Conservation (phyloP, 2,888 invertebrate species). For the Sesia bembeciformis region DNA sequence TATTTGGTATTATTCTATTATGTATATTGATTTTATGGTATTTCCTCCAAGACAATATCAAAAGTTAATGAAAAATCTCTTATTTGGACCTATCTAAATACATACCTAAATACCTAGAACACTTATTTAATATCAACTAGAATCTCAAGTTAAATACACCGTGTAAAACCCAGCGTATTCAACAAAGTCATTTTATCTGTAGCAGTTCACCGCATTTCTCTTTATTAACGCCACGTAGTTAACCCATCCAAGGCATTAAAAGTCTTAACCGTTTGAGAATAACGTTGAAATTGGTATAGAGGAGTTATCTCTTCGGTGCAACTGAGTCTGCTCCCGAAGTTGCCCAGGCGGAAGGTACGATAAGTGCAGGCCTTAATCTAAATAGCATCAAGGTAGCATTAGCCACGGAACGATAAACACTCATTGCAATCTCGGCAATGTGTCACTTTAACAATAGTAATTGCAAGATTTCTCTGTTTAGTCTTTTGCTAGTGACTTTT, state of each 20-base stretch:
- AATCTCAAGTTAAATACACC: too few relatives aligned
- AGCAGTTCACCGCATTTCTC: slow-evolving; percentile 52
- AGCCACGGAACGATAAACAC: slow-evolving; percentile 18
- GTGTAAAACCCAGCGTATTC: not conserved
- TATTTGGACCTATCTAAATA: too few relatives aligned
- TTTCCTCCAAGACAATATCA: too few relatives aligned
- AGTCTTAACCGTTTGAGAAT: slow-evolving; percentile 21
- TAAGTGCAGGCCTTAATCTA: slow-evolving; percentile 64
- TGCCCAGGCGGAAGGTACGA: slow-evolving; percentile 52
- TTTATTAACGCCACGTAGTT: slow-evolving; percentile 37
- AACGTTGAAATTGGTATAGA: slow-evolving; percentile 29
- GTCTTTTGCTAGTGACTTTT: too few relatives aligned
- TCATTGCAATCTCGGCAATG: not conserved
- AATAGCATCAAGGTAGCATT: slow-evolving; percentile 51
- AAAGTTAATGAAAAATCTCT: too few relatives aligned
- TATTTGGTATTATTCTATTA: too few relatives aligned
- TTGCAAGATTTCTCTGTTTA: too few relatives aligned
- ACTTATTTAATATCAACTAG: too few relatives aligned
- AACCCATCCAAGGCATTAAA: slow-evolving; percentile 14
- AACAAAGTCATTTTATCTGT: slow-evolving; percentile 31
- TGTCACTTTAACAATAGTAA: not conserved
- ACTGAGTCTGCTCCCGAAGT: slow-evolving; percentile 27
- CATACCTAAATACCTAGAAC: too few relatives aligned
- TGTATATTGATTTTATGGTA: too few relatives aligned
- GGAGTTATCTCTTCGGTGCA: not conserved